Conservation (phyloP, 2,888 invertebrate species). For the Cetonia aurata region DNA sequence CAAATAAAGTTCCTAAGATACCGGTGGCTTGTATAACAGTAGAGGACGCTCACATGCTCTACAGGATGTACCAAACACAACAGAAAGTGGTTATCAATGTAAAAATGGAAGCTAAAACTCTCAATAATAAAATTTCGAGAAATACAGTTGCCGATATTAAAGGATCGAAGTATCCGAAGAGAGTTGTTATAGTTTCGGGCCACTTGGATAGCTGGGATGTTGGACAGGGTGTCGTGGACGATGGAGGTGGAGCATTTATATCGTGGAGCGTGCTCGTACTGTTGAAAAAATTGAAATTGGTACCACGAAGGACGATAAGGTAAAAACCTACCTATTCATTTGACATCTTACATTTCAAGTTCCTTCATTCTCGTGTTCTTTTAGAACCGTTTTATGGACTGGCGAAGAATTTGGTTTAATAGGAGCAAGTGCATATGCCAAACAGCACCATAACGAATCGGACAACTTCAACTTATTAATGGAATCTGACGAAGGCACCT, state of each 20-base stretch:
- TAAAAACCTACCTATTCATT: too few species aligned
- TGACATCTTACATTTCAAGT: too few species aligned
- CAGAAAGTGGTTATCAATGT: conserved; percentile 70
- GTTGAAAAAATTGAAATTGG: conserved; percentile 74
- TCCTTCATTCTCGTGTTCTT: conserved; percentile 21
- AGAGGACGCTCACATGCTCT: conserved; percentile 82
- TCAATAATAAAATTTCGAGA: conserved; percentile 73
- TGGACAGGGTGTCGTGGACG: conserved; percentile 90
- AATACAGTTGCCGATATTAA: conserved; percentile 80
- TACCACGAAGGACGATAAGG: conserved; percentile 79
- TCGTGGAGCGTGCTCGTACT: conserved; percentile 81
- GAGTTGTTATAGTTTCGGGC: conserved; percentile 82
- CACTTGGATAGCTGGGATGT: conserved; percentile 92
- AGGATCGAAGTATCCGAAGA: conserved; percentile 68
- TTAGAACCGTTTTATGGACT: conserved; percentile 82
- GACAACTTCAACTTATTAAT: conserved; percentile 80
- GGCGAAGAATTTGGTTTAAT: conserved; percentile 81
- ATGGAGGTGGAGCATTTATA: conserved; percentile 84
- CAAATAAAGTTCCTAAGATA: conserved; percentile 72
- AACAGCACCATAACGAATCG: conserved; percentile 71
- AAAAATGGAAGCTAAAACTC: conserved; percentile 76
- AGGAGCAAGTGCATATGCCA: conserved; percentile 76
- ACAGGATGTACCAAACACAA: conserved; percentile 66
- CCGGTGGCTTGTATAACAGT: conserved; percentile 82
- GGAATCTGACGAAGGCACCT: conserved; percentile 88